Conservation (phyloP, 64 coral and sea anemone species). For the Anthopleura sola region DNA sequence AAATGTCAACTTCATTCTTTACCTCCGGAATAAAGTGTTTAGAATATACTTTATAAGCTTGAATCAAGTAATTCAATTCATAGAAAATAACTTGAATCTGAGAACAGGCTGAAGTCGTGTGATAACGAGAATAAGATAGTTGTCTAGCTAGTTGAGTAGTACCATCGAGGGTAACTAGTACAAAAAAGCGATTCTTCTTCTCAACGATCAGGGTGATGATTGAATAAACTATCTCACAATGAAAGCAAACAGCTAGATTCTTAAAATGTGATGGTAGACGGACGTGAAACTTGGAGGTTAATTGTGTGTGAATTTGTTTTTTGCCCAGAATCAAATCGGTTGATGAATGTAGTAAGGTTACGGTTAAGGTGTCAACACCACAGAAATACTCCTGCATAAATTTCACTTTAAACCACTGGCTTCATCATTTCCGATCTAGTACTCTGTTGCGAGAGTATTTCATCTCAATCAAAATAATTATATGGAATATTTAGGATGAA, state of each 20-base stretch:
- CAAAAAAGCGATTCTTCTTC: constrained; percentile 22
- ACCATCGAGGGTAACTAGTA: constrained; percentile 17
- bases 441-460: constrained; percentile 64
- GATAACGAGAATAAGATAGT: constrained; percentile 19
- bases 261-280: constrained; percentile 62
- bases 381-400: constrained; percentile 47
- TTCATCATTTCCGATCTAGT: constrained; percentile 62
- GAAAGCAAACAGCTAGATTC: constrained; percentile 70
- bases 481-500: constrained; percentile 96
- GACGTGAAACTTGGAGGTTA: constrained; percentile 16
- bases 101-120: constrained; percentile 15
- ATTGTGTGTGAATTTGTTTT: not conserved
- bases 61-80: constrained; percentile 5
- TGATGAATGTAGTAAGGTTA: constrained; percentile 26
- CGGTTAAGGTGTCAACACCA: constrained; percentile 62
- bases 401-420: constrained; percentile 52
- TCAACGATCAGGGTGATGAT: constrained; percentile 3
- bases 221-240: constrained; percentile 57
- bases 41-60: constrained; percentile 55
- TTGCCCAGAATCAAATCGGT: not conserved
- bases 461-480: constrained; percentile 89
- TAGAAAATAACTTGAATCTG: constrained; percentile 33
- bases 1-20: constrained; percentile 39
- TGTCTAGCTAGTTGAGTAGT: constrained; percentile 43
- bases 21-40: constrained; percentile 53